Evolutionary conservation across 2,113 vertebrate species (phyloP).

Genomic region (Sorex araneus): DNA sequence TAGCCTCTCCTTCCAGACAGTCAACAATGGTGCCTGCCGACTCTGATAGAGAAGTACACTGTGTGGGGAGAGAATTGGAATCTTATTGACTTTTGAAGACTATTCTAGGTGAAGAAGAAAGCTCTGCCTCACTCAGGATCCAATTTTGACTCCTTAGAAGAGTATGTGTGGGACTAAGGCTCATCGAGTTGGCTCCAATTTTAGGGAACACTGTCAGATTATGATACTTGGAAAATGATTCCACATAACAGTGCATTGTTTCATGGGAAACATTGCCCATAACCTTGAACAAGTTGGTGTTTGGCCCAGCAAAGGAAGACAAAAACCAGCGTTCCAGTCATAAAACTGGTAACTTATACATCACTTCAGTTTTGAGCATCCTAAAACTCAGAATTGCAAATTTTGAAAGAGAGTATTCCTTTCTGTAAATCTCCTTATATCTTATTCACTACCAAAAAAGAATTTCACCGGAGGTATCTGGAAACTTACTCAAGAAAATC

Average conservation of each 20-base stretch:
- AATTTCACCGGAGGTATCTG: not conserved
- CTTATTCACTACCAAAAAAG: not conserved
- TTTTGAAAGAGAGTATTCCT: not conserved
- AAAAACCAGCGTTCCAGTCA: not conserved
- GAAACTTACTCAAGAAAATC: not conserved
- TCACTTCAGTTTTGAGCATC: not conserved
- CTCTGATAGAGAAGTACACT: not conserved
- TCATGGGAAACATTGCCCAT: not conserved
- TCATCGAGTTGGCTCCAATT: not conserved
- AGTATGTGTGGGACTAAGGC: not conserved
- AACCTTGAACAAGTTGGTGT: not conserved
- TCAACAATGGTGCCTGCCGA: not conserved
- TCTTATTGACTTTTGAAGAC: not conserved
- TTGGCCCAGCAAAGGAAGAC: not conserved
- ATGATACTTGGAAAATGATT: not conserved
- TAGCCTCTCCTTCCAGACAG: not conserved
- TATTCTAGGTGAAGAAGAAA: not conserved
- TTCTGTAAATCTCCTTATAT: not conserved
- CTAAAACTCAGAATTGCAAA: not conserved
- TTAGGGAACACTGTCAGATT: not conserved
- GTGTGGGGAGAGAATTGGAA: not conserved
- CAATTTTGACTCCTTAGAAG: not conserved
- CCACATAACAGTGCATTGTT: not conserved
- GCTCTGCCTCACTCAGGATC: not conserved
- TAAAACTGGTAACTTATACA: accelerated